Base-by-base conservation (phyloP, 2,888 invertebrate genomes). In the Ophion ellenae region DNA sequence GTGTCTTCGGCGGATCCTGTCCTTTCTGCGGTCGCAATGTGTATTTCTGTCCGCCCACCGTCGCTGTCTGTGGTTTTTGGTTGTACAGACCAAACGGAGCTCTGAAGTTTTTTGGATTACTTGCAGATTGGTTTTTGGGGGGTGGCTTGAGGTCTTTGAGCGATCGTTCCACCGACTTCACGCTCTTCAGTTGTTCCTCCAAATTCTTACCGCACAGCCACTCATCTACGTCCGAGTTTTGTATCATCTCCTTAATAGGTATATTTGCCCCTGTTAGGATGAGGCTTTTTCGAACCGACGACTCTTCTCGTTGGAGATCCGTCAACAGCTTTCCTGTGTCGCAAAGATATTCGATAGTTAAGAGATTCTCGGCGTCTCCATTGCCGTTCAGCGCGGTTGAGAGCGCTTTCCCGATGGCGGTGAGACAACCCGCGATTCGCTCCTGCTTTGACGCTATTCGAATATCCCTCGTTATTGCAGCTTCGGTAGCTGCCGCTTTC, bases 41-140 rank as follows among this genome's bases (percentile, higher is more conserved):
- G 71, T 63, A 80, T 71, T 80, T 79, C 45, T 71, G 74, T 28
- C 79, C 74, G 73, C 67, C 61, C 79, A 59, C 59, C 74, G 36
- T 74, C 61, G 70, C 53, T 63, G 74, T 28, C 17, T 69, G 74
- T 53, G 61, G 10, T 70, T 84, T 80, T n/a, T 75, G 69, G 70
- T 73, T 36, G 17, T 61, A 40, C 14, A 28, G 63, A 24, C 40
- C 53, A 69, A 66, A 57, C 81, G 77, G 77, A 20, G 63, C 63
- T 70, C 59, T 81, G 76, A 64, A 84, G 81, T 84, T 77, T 84
- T 81, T 76, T 84, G 78, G 57, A 11, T 75, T 67, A 28, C 69
- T 84, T 61, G 69, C 9, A 2, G 45, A 61, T 40, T 78, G 61
- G 32, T 69, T 61, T 78, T 78, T 78, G 17, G 81, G 40, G 24